Evolutionary conservation across 2,888 invertebrate species (phyloP).

Genomic region (Plagodis pulveraria): DNA sequence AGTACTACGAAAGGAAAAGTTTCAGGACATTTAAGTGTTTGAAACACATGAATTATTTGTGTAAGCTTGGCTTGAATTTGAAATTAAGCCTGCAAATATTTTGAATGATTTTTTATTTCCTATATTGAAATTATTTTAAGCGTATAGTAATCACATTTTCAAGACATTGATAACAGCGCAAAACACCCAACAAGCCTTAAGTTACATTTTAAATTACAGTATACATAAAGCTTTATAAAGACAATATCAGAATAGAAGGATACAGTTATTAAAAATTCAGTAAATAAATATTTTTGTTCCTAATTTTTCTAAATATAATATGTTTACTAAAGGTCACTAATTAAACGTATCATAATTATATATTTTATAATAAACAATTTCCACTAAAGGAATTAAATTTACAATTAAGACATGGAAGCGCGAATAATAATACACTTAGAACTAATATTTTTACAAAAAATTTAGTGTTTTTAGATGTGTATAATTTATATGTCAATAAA

Average conservation of each 20-base stretch:
- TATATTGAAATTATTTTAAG: conserved; percentile 43
- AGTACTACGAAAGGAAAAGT: too few relatives aligned
- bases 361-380: conserved; percentile 13
- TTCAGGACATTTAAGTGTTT: conserved; percentile 42
- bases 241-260: conserved; percentile 58
- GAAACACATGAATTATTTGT: conserved; percentile 45
- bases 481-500: conserved; percentile 1
- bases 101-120: conserved; percentile 22
- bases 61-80: conserved; percentile 56
- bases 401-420: conserved; percentile 50
- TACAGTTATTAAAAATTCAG: conserved; percentile 41
- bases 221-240: conserved; percentile 50
- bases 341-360: conserved; percentile 11
- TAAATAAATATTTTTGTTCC: conserved; percentile 51
- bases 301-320: conserved; percentile 19
- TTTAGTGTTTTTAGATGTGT: conserved; percentile 12
- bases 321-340: conserved; percentile 20
- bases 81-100: conserved; percentile 53
- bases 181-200: conserved; percentile 52
- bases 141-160: conserved; percentile 65
- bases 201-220: conserved; percentile 40
- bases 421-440: conserved; percentile 37
- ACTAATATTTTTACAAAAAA: conserved; percentile 6
- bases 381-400: conserved; percentile 14
- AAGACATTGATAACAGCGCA: conserved; percentile 56